Conservation (phyloP, 64 coral and sea anemone species). For the Montipora capricornis region DNA sequence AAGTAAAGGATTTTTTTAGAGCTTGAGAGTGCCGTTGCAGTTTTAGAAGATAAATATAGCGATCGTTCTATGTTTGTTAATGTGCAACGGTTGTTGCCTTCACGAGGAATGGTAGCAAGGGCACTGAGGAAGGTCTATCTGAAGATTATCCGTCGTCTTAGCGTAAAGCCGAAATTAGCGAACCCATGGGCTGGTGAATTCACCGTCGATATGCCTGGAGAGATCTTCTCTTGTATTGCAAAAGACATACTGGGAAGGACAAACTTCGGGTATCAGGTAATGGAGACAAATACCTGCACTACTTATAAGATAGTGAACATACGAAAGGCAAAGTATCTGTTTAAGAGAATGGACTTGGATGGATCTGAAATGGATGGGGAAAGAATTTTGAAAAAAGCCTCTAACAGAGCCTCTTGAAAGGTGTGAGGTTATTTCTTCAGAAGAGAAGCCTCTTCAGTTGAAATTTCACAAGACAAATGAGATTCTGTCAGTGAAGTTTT, state of each 20-base stretch:
- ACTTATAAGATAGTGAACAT: background rate
- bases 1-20: background rate
- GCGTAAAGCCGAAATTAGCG: background rate
- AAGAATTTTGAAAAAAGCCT: background rate
- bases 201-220: background rate
- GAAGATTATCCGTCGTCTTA: background rate
- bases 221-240: background rate
- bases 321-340: constrained; percentile 16
- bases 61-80: no score
- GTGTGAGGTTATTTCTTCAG: background rate
- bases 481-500: constrained; percentile 12
- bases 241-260: background rate
- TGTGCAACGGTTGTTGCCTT: no score
- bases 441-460: constrained; percentile 16
- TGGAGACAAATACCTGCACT: background rate
- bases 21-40: no score
- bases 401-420: background rate
- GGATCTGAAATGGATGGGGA: background rate
- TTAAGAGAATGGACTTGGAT: constrained; percentile 4
- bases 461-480: constrained; percentile 37
- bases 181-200: background rate
- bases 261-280: constrained; percentile 4
- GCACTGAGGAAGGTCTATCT: no score
- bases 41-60: no score
- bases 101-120: no score